A percentile compares a stretch with the other conserved stretches of the same genome.
Conservation (phyloP, 2,888 invertebrate genomes). For the Hydraecia micacea region DNA sequence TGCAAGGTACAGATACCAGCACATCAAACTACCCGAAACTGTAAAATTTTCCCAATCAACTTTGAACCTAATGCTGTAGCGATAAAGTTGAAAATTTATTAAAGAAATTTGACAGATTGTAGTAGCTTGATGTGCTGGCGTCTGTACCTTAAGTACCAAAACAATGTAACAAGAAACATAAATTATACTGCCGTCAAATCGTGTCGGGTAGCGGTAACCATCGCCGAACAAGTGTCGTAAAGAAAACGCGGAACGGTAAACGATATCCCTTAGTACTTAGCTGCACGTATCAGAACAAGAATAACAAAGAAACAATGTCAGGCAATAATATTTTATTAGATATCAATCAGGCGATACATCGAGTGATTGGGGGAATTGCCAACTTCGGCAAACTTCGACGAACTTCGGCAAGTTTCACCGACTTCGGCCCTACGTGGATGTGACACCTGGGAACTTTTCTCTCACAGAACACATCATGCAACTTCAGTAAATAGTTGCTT, state of each 20-base stretch:
- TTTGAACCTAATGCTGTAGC: too few species aligned
- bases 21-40: too few species aligned
- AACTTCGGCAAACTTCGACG: slow-evolving; percentile 45
- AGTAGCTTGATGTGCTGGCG: too few species aligned
- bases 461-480: slow-evolving; percentile 40
- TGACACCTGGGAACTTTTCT: slow-evolving; percentile 63
- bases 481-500: slow-evolving; percentile 45
- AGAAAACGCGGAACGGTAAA: slow-evolving; percentile 29
- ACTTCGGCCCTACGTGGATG: slow-evolving; percentile 48
- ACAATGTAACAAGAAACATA: slow-evolving; percentile 4
- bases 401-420: slow-evolving; percentile 45
- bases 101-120: too few species aligned
- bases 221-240: slow-evolving; percentile 5
- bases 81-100: too few species aligned
- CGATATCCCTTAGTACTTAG: not conserved
- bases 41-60: too few species aligned
- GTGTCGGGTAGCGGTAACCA: slow-evolving; percentile 5
- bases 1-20: too few species aligned
- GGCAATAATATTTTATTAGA: slow-evolving; percentile 62
- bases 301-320: slow-evolving; percentile 56
- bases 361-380: slow-evolving; percentile 60
- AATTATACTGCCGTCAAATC: slow-evolving; percentile 5
- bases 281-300: slow-evolving; percentile 48
- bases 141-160: not conserved
- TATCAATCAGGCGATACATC: slow-evolving; percentile 61